These are phyloP conservation scores for Cinclus mexicanus DNA, from an alignment of 2,113 vertebrate species.

Conservation along the genomic window DNA sequence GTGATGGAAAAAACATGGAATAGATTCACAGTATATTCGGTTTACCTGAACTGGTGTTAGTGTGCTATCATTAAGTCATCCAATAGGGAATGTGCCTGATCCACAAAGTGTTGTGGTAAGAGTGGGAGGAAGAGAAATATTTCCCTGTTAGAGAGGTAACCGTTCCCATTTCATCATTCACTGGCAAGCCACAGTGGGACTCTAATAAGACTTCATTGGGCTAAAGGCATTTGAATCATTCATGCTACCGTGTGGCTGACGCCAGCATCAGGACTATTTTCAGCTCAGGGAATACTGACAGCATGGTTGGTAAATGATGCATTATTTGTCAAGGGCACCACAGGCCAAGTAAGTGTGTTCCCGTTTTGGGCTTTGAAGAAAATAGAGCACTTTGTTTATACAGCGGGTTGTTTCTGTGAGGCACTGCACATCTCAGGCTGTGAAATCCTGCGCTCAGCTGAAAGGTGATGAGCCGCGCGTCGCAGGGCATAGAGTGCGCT, in stretches of 20 bases:
- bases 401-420: background rate
- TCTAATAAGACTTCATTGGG: background rate
- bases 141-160: constrained; percentile 12
- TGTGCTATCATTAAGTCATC: background rate
- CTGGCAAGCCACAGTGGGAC: background rate
- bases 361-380: background rate
- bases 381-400: background rate
- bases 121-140: constrained; percentile 12
- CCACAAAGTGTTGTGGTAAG: background rate
- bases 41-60: background rate
- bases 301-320: background rate
- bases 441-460: background rate
- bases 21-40: background rate
- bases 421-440: background rate
- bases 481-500: background rate
- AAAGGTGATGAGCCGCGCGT: background rate
- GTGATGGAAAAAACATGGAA: background rate
- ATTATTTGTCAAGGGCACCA: constrained; percentile 21
- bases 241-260: background rate
- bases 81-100: background rate
- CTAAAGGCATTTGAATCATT: constrained; percentile 14
- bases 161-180: background rate
- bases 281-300: background rate
- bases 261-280: background rate
- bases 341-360: background rate